A percentile compares a stretch with the other conserved stretches of the same genome.
Conservation (phyloP, 2,797 vertebrate genomes). For the Thripadectes ignobilis region DNA sequence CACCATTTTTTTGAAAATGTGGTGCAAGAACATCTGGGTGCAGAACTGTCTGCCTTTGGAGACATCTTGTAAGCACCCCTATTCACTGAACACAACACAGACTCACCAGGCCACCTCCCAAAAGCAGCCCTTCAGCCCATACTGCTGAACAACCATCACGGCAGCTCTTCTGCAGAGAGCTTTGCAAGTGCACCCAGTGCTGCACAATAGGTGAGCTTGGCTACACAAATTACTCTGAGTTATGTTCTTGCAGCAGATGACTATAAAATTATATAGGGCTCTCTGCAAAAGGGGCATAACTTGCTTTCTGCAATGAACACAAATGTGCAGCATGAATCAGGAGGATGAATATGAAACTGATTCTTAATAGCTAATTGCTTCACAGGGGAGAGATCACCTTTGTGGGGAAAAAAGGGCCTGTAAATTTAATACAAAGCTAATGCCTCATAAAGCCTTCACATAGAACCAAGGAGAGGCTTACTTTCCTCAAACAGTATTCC, state of each 20-base stretch:
- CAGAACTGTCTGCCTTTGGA: neutral
- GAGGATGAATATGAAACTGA: conserved; percentile 19
- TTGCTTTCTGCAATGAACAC: conserved; percentile 33
- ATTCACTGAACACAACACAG: neutral
- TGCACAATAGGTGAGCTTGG: neutral
- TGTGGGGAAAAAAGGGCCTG: neutral
- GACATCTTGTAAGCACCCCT: neutral
- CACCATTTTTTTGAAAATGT: neutral
- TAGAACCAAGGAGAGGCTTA: neutral
- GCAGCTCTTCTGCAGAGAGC: neutral
- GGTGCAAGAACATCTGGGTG: neutral
- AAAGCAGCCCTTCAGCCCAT: neutral
- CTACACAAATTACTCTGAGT: conserved; percentile 46
- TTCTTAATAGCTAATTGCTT: conserved; percentile 42
- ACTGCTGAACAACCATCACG: neutral
- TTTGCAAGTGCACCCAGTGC: neutral
- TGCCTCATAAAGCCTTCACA: neutral
- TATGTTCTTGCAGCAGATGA: conserved; percentile 24
- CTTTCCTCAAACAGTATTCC: neutral
- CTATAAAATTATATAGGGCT: conserved; percentile 53
- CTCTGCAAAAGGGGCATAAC: conserved; percentile 17
- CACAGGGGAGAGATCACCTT: conserved; percentile 26
- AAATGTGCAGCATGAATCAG: conserved; percentile 21
- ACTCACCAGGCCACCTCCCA: neutral
- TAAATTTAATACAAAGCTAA: conserved; percentile 1